Evolutionary conservation across 2,797 vertebrate species (phyloP).

Genomic region (Sebastes flavidus): DNA sequence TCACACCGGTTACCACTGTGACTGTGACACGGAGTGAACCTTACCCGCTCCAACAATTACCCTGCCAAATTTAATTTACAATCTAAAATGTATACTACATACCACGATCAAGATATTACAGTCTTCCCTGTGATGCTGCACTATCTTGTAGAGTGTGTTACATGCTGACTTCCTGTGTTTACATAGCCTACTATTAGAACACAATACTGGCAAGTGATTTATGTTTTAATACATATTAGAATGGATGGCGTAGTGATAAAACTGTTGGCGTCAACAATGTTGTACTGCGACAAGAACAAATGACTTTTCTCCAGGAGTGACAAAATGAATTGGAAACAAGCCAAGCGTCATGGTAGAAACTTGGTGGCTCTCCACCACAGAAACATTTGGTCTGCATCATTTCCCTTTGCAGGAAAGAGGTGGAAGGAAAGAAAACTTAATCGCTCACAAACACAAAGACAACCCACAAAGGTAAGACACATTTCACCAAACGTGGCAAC

Average conservation of each 20-base stretch:
- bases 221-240: too few species aligned
- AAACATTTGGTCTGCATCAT: conserved; percentile 21
- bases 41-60: conserved; percentile 7
- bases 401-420: conserved; percentile 39
- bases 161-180: neutral
- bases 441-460: neutral
- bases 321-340: neutral
- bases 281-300: neutral
- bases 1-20: conserved; percentile 26
- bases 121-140: neutral
- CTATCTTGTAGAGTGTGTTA: neutral
- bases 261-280: too few species aligned
- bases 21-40: neutral
- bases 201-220: neutral
- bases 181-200: neutral
- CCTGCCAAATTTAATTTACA: neutral
- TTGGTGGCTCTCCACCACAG: neutral
- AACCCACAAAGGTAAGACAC: neutral
- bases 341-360: neutral
- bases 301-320: neutral
- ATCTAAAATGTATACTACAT: neutral
- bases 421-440: conserved; percentile 29
- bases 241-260: too few species aligned
- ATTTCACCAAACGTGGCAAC: neutral
- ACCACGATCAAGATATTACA: neutral